Evolutionary conservation across 2,113 vertebrate genomes (phyloP).

Genomic region (Trinectes maculatus): DNA sequence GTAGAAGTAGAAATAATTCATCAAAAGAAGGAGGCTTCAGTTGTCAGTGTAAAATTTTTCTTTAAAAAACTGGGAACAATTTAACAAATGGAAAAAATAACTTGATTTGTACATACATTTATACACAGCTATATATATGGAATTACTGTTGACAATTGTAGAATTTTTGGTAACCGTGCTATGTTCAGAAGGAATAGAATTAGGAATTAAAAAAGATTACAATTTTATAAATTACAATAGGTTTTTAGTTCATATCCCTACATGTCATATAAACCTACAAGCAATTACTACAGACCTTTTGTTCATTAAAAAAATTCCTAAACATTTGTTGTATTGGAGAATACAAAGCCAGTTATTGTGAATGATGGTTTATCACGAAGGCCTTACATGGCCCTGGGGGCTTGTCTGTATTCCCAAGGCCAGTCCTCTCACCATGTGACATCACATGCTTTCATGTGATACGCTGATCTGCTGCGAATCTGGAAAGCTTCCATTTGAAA

Average conservation of each 20-base stretch:
- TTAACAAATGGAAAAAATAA: neutral
- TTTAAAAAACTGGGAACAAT: no score
- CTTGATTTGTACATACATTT: neutral
- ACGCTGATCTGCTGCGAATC: conserved; percentile 78
- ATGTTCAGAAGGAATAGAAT: neutral
- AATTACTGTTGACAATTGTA: neutral
- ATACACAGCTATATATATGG: neutral
- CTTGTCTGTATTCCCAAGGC: conserved; percentile 55
- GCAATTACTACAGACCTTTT: neutral
- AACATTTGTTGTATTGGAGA: conserved; percentile 7
- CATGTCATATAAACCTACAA: neutral
- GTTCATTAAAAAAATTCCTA: neutral
- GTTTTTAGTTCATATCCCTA: neutral
- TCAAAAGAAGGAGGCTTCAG: no score
- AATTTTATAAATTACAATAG: neutral
- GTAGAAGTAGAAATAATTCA: no score
- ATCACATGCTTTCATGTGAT: conserved; percentile 88
- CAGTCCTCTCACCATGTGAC: conserved; percentile 78
- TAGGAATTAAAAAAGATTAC: neutral
- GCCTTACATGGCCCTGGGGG: conserved; percentile 50
- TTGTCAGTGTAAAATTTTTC: no score
- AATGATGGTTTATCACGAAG: conserved; percentile 14
- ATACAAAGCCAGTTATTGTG: conserved; percentile 41
- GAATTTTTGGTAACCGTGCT: neutral
- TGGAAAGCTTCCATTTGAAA: conserved; percentile 81